phyloP scores from a whole-genome alignment of 2,797 vertebrate genomes.

The Cuculus canorus region DNA sequence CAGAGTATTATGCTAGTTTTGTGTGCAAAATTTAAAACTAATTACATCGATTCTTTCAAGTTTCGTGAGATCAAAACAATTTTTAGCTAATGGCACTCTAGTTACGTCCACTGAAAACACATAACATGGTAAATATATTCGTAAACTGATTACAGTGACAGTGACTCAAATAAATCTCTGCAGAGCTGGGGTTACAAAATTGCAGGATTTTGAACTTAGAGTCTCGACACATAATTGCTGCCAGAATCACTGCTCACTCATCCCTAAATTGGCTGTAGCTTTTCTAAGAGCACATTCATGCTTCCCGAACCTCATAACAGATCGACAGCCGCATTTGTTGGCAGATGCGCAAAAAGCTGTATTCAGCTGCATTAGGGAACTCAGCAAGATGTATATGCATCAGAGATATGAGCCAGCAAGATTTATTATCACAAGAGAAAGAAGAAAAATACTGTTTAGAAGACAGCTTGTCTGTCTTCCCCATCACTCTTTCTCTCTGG shows the following conservation, averaged over 20 bases:
- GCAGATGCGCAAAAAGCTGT: neutral
- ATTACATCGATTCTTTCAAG: neutral
- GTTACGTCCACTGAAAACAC: neutral
- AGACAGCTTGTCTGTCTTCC: neutral
- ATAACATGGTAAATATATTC: neutral
- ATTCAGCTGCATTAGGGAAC: neutral
- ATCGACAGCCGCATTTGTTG: neutral
- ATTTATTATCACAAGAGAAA: neutral
- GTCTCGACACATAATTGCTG: neutral
- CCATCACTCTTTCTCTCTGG: neutral
- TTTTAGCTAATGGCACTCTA: neutral
- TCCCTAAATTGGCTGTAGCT: neutral
- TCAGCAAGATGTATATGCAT: neutral
- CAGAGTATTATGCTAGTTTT: neutral
- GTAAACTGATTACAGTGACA: neutral
- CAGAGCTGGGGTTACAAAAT: neutral
- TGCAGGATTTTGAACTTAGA: conserved; percentile 9
- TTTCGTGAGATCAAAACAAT: neutral
- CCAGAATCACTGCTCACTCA: neutral
- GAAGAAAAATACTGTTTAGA: neutral
- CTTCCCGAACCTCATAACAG: neutral
- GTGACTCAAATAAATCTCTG: neutral
- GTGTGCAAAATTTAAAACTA: neutral
- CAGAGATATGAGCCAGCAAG: neutral
- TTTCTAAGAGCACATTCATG: neutral